Conservation (phyloP, 1,140 invertebrate species). For the Drosophila mauritiana region DNA sequence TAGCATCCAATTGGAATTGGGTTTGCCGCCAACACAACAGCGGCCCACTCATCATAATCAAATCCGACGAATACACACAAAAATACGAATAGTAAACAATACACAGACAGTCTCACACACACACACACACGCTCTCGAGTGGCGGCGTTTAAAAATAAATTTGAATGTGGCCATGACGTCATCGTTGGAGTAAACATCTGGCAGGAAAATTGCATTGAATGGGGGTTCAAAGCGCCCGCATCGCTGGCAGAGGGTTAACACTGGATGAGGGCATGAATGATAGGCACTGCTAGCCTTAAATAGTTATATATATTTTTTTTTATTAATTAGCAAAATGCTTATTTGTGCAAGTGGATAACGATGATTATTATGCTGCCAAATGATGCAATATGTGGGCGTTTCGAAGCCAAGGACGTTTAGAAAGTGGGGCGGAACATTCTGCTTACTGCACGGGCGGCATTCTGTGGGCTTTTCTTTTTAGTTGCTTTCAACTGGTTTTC, state of each 20-base stretch:
- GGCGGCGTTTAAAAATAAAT: constrained; percentile 68
- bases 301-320: neutral
- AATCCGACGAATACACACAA: constrained; percentile 12
- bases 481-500: constrained; percentile 58
- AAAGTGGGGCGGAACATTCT: constrained; percentile 37
- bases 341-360: constrained; percentile 8
- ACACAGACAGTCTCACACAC: constrained; percentile 16
- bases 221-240: constrained; percentile 18
- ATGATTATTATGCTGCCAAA: constrained; percentile 15
- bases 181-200: constrained; percentile 74
- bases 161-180: constrained; percentile 72
- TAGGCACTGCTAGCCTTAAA: constrained; percentile 22
- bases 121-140: constrained; percentile 12
- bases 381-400: constrained; percentile 53
- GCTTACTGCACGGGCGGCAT: constrained; percentile 78
- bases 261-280: constrained; percentile 17
- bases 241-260: neutral
- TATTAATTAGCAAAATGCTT: neutral
- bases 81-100: constrained; percentile 53
- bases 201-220: constrained; percentile 59
- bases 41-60: constrained; percentile 9
- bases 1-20: neutral
- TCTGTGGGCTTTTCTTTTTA: constrained; percentile 20
- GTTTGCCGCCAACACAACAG: constrained; percentile 30
- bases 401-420: constrained; percentile 30